phyloP scores from a whole-genome alignment of 2,113 vertebrate genomes.

The Gambusia holbrooki region DNA sequence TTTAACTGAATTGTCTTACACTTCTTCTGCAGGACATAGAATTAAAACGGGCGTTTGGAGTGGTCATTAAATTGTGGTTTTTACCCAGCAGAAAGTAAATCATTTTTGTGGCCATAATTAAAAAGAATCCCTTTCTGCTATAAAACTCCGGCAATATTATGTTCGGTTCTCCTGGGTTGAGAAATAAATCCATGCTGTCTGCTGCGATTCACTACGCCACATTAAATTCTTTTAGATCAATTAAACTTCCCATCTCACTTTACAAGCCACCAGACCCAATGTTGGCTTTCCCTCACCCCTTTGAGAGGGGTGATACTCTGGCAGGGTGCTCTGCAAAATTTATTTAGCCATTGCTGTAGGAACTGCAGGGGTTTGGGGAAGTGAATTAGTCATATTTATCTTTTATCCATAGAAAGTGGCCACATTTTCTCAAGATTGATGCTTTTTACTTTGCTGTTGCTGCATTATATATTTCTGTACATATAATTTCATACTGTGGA shows the following conservation, averaged over 20 bases:
- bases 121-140: conserved; percentile 73
- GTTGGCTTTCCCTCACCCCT: conserved; percentile 56
- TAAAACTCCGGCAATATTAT: conserved; percentile 82
- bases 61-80: conserved; percentile 70
- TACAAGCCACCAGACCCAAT: conserved; percentile 81
- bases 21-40: conserved; percentile 39
- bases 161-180: conserved; percentile 73
- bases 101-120: conserved; percentile 83
- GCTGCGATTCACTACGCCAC: conserved; percentile 83
- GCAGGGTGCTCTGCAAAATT: conserved; percentile 58
- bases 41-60: conserved; percentile 58
- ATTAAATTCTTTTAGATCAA: conserved; percentile 86
- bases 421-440: conserved; percentile 29
- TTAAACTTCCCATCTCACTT: conserved; percentile 85
- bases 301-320: conserved; percentile 61
- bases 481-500: not conserved
- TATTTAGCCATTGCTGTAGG: conserved; percentile 66
- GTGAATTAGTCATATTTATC: conserved; percentile 65
- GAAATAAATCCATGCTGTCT: conserved; percentile 83
- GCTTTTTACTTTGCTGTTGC: conserved; percentile 6
- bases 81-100: conserved; percentile 81
- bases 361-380: conserved; percentile 53
- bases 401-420: conserved; percentile 42
- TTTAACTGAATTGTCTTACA: conserved; percentile 19
- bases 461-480: not conserved